These are phyloP conservation scores for Heterodera filipjevi DNA, from an alignment of 2,888 invertebrate genomes.

Conservation along the genomic window DNA sequence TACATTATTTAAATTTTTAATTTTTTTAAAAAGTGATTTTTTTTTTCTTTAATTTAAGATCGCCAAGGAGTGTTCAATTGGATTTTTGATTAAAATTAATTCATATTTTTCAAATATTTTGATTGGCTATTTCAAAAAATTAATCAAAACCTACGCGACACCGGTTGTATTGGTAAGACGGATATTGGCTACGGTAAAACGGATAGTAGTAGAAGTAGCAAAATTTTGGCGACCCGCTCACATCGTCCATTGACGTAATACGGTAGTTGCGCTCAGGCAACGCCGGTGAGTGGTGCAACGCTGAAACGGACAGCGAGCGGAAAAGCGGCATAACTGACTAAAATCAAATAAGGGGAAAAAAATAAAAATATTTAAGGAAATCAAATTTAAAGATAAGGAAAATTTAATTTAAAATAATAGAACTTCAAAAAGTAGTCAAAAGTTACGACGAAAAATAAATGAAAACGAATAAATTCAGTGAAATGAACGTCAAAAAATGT, in stretches of 20 bases:
- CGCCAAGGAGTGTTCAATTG: too few species aligned
- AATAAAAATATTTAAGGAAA: too few species aligned
- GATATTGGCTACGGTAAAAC: conserved; percentile 20
- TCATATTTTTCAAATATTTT: too few species aligned
- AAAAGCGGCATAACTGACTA: background rate
- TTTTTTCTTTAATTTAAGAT: too few species aligned
- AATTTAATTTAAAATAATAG: background rate
- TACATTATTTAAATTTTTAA: too few species aligned
- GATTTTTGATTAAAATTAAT: too few species aligned
- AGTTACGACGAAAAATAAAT: background rate
- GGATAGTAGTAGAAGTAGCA: conserved; percentile 27
- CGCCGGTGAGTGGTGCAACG: conserved; percentile 3
- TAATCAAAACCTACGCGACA: conserved; percentile 3
- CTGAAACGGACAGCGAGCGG: conserved; percentile 17
- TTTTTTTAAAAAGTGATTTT: too few species aligned
- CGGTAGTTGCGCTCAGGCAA: conserved; percentile 13
- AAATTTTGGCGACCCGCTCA: conserved; percentile 23
- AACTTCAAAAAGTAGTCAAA: background rate
- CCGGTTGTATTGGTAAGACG: conserved; percentile 24
- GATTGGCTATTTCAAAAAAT: too few species aligned
- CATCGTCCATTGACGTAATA: conserved; percentile 22
- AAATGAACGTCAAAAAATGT: too few species aligned
- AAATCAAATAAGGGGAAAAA: background rate
- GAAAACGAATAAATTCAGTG: background rate
- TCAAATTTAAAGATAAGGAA: too few species aligned